Evolutionary conservation across 2,797 vertebrate species (phyloP).

Genomic region (Chaenodraco wilsoni): DNA sequence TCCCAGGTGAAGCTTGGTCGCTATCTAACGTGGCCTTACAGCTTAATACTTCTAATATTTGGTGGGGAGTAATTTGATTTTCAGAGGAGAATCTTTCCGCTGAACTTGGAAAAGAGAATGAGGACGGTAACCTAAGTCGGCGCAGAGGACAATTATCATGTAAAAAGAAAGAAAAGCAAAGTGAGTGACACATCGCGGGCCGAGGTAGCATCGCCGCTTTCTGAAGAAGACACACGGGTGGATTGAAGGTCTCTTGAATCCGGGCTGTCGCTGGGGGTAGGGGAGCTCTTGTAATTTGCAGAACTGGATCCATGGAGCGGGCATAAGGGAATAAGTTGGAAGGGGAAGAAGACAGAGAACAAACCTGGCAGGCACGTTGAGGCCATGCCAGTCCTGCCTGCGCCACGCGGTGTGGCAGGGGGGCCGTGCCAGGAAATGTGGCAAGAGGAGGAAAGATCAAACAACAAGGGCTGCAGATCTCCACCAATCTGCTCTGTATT

Average conservation of each 20-base stretch:
- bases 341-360: constrained; percentile 82
- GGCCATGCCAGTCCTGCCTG: constrained; percentile 87
- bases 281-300: constrained; percentile 83
- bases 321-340: constrained; percentile 85
- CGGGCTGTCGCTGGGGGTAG: constrained; percentile 77
- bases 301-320: constrained; percentile 78
- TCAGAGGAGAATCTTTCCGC: constrained; percentile 53
- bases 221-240: constrained; percentile 79
- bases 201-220: constrained; percentile 70
- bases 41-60: constrained; percentile 61
- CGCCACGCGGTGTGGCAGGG: constrained; percentile 86
- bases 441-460: constrained; percentile 89
- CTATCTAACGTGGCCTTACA: constrained; percentile 55
- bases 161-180: constrained; percentile 49
- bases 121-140: constrained; percentile 64
- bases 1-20: constrained; percentile 56
- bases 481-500: constrained; percentile 90
- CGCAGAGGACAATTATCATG: constrained; percentile 65
- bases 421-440: constrained; percentile 87
- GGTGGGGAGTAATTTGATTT: constrained; percentile 47
- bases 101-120: constrained; percentile 59
- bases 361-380: constrained; percentile 87
- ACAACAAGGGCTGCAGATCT: constrained; percentile 90
- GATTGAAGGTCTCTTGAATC: constrained; percentile 80
- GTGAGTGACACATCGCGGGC: constrained; percentile 62